Percentiles rank a stretch among this genome's conserved stretches.
Evolutionary conservation across 2,888 invertebrate genomes (phyloP).

Genomic region (Hyles lineata): DNA sequence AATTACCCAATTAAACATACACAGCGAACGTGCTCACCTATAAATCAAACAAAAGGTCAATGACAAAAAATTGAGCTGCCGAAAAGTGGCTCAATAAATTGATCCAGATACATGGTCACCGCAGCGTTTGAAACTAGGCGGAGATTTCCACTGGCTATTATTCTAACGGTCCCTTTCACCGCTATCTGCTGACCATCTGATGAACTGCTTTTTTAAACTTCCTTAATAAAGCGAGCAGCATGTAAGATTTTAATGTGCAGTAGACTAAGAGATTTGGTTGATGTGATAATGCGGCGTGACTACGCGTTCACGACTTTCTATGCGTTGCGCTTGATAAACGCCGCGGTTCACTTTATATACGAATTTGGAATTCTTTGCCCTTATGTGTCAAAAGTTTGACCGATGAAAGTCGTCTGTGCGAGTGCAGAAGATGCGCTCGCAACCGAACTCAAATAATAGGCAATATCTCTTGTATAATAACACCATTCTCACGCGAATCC

Average conservation of each 20-base stretch:
- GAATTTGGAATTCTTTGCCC: conserved; percentile 59
- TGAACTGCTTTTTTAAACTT: conserved; percentile 78
- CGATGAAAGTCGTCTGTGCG: conserved; percentile 39
- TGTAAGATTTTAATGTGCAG: conserved; percentile 81
- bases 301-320: conserved; percentile 79
- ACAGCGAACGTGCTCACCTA: conserved; percentile 41
- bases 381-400: conserved; percentile 42
- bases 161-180: conserved; percentile 83
- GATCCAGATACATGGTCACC: conserved; percentile 59
- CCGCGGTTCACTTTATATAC: conserved; percentile 56
- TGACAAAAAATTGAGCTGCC: conserved; percentile 58
- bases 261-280: conserved; percentile 76
- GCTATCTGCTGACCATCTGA: conserved; percentile 82
- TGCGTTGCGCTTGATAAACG: conserved; percentile 61
- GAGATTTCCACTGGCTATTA: conserved; percentile 75
- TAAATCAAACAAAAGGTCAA: conserved; percentile 58
- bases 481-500: conserved; percentile 22
- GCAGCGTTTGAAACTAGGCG: conserved; percentile 60
- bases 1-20: conserved; percentile 33
- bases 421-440: conserved; percentile 12
- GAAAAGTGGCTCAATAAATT: conserved; percentile 60
- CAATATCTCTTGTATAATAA: conserved; percentile 1
- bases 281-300: conserved; percentile 81
- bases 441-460: neutral
- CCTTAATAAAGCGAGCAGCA: conserved; percentile 79